Percentiles rank a stretch among this genome's conserved stretches.
Conservation (phyloP, 2,113 vertebrate genomes). For the Antigone vipio region DNA sequence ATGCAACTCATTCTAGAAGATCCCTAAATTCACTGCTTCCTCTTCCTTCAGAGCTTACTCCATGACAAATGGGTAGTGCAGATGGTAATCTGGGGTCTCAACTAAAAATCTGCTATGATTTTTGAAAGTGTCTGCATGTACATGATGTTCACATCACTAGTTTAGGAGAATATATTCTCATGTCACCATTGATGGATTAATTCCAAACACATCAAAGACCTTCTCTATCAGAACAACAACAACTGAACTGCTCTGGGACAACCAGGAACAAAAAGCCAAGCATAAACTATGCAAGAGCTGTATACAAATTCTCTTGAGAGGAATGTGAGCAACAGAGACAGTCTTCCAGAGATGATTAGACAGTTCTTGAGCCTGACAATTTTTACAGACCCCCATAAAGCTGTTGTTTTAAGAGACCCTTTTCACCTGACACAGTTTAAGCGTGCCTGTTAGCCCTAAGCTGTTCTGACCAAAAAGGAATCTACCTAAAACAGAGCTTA, state of each 20-base stretch:
- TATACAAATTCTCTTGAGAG: background rate
- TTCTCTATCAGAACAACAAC: background rate
- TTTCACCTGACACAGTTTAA: background rate
- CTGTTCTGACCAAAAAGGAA: too few relatives aligned
- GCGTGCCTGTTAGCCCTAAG: too few relatives aligned
- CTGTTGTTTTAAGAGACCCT: background rate
- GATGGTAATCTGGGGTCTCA: background rate
- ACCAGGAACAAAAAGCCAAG: background rate
- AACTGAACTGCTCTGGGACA: background rate
- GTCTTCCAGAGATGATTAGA: background rate
- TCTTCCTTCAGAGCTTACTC: background rate
- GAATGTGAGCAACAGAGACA: fast-evolving
- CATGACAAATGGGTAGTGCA: background rate
- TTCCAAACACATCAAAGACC: constrained; percentile 18
- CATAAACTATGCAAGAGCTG: background rate
- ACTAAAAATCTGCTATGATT: background rate
- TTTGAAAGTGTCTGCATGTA: background rate
- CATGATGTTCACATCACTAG: background rate
- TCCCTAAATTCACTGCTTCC: background rate
- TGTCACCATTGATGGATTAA: background rate
- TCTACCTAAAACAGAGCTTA: background rate
- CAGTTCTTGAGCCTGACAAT: background rate
- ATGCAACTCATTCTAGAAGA: background rate
- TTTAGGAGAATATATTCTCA: background rate
- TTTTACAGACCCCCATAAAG: background rate